These are phyloP conservation scores for Allacma fusca DNA, from an alignment of 2,888 invertebrate genomes.

Conservation along the genomic window DNA sequence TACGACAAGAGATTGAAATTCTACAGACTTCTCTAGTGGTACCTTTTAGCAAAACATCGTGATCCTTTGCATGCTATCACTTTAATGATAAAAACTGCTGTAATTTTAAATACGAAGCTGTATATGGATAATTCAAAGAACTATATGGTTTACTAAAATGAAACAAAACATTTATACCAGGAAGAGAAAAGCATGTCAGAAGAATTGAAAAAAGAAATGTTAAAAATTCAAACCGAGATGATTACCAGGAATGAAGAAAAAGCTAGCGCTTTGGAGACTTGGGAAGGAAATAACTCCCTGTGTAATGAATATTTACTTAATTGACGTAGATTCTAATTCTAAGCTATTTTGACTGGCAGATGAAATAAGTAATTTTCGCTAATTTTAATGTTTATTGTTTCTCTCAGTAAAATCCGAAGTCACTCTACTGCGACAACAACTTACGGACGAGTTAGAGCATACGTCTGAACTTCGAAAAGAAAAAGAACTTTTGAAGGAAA, in stretches of 20 bases:
- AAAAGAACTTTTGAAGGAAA: conserved; percentile 54
- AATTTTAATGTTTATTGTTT: neutral
- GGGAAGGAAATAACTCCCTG: conserved; percentile 67
- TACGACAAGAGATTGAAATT: conserved; percentile 64
- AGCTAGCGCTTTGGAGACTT: conserved; percentile 65
- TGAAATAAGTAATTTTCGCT: neutral
- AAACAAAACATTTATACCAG: conserved; percentile 43
- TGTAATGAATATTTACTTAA: conserved; percentile 63
- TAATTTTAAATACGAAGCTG: too few species aligned
- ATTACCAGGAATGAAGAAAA: conserved; percentile 60
- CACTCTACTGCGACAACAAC: conserved; percentile 61
- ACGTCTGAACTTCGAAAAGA: conserved; percentile 54
- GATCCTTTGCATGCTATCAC: neutral
- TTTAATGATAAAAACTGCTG: too few species aligned
- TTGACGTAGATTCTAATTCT: neutral
- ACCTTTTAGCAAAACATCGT: conserved; percentile 3
- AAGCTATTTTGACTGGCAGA: neutral
- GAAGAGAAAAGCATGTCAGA: conserved; percentile 65
- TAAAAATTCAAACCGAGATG: conserved; percentile 63
- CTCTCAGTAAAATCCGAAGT: conserved; percentile 37
- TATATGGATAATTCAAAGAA: neutral
- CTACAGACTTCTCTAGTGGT: conserved; percentile 63
- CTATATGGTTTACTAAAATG: neutral
- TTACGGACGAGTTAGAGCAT: conserved; percentile 63
- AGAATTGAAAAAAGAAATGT: conserved; percentile 65